phyloP scores from a whole-genome alignment of 1,140 invertebrate genomes.

The Aricia agestis region DNA sequence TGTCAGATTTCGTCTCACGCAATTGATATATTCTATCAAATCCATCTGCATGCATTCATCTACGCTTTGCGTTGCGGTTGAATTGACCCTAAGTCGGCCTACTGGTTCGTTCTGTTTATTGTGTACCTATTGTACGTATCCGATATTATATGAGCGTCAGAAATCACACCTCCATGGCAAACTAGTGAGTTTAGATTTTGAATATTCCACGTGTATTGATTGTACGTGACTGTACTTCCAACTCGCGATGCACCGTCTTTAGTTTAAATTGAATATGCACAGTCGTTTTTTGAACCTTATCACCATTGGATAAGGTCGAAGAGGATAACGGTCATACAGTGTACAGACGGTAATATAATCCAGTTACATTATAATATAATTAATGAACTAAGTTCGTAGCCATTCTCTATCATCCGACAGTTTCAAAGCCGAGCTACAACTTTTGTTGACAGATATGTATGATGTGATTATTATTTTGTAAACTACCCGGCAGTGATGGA shows the following conservation, averaged over 20 bases:
- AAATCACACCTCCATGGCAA: neutral
- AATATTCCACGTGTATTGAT: slow-evolving; percentile 5
- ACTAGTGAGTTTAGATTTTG: neutral
- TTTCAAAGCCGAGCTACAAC: neutral
- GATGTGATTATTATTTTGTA: slow-evolving; percentile 3
- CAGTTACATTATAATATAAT: neutral
- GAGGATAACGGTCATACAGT: neutral
- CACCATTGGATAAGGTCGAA: too few relatives aligned
- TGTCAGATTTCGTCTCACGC: too few relatives aligned
- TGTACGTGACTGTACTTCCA: slow-evolving; percentile 3
- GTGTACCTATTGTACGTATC: too few relatives aligned
- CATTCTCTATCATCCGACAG: slow-evolving; percentile 2
- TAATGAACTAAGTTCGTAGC: neutral
- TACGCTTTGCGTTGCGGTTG: too few relatives aligned
- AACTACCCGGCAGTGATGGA: neutral
- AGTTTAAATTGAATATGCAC: neutral
- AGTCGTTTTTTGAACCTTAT: too few relatives aligned
- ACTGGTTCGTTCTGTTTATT: too few relatives aligned
- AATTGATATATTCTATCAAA: too few relatives aligned
- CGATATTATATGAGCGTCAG: neutral
- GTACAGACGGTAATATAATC: neutral
- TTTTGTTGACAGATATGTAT: neutral
- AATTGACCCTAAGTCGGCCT: too few relatives aligned
- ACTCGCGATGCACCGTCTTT: neutral
- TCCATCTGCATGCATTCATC: too few relatives aligned